Evolutionary conservation across 1,140 invertebrate species (phyloP).

Genomic region (Heliconius himera): DNA sequence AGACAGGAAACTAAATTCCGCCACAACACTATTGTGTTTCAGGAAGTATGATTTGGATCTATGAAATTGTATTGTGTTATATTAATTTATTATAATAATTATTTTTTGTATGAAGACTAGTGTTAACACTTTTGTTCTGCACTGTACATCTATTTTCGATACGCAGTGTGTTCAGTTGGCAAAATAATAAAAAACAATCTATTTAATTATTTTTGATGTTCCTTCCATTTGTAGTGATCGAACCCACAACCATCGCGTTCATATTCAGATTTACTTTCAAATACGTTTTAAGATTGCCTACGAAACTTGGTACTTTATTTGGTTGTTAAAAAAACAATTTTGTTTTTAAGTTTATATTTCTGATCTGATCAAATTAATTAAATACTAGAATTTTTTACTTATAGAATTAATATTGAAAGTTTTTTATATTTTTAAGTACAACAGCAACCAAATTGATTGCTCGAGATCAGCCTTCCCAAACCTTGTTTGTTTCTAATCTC

Average conservation of each 20-base stretch:
- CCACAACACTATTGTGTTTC: constrained; percentile 59
- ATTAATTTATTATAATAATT: not conserved
- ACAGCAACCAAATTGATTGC: constrained; percentile 17
- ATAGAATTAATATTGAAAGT: not conserved
- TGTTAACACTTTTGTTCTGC: no score
- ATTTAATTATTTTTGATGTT: no score
- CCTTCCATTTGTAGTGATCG: no score
- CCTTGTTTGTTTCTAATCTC: constrained; percentile 18
- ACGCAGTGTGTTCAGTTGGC: no score
- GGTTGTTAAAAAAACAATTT: not conserved
- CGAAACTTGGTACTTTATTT: no score
- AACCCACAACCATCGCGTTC: no score
- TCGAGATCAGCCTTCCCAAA: constrained; percentile 12
- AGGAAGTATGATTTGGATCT: constrained; percentile 40
- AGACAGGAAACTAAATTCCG: constrained; percentile 48
- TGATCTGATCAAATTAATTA: not conserved
- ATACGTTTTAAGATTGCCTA: no score
- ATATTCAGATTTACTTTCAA: no score
- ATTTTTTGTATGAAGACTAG: no score
- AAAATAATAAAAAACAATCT: no score
- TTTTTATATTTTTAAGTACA: not conserved
- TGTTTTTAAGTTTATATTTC: not conserved
- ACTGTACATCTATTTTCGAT: no score
- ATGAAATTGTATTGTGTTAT: not conserved
- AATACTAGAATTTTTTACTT: not conserved